Evolutionary conservation across 2,888 invertebrate species (phyloP).

Genomic region (Caenorhabditis sulstoni): DNA sequence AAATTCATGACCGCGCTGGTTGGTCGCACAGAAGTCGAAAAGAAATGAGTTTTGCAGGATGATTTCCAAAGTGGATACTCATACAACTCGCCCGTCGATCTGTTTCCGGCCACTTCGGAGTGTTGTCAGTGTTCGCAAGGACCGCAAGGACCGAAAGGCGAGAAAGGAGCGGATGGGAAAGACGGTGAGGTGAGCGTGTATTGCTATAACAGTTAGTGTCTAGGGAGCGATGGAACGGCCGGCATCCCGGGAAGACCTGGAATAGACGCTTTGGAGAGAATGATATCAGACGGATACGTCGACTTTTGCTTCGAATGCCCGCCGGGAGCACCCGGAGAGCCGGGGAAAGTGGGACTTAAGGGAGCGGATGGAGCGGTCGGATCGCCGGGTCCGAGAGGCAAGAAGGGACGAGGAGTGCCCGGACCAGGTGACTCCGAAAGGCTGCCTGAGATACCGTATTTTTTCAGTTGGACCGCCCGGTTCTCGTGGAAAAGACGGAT

Average conservation of each 20-base stretch:
- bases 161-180: conserved; percentile 25
- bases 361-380: conserved; percentile 12
- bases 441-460: background rate
- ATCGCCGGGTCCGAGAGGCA: conserved; percentile 11
- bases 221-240: conserved; percentile 16
- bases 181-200: conserved; percentile 32
- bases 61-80: conserved; percentile 46
- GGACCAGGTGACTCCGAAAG: conserved; percentile 30
- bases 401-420: conserved; percentile 7
- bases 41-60: conserved; percentile 14
- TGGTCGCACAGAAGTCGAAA: background rate
- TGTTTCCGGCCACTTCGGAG: conserved; percentile 1
- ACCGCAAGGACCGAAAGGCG: conserved; percentile 22
- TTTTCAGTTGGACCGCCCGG: conserved; percentile 45
- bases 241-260: conserved; percentile 34
- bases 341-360: conserved; percentile 28
- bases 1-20: conserved; percentile 39
- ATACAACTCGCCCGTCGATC: conserved; percentile 15
- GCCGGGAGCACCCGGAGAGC: conserved; percentile 20
- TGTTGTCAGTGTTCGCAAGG: conserved; percentile 43
- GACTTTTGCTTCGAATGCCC: conserved; percentile 53
- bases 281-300: conserved; percentile 46
- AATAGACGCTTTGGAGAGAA: conserved; percentile 37
- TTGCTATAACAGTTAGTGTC: too few species aligned
- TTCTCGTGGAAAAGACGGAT: conserved; percentile 20